Evolutionary conservation across 2,113 vertebrate species (phyloP).

Genomic region (Amia ocellicauda): DNA sequence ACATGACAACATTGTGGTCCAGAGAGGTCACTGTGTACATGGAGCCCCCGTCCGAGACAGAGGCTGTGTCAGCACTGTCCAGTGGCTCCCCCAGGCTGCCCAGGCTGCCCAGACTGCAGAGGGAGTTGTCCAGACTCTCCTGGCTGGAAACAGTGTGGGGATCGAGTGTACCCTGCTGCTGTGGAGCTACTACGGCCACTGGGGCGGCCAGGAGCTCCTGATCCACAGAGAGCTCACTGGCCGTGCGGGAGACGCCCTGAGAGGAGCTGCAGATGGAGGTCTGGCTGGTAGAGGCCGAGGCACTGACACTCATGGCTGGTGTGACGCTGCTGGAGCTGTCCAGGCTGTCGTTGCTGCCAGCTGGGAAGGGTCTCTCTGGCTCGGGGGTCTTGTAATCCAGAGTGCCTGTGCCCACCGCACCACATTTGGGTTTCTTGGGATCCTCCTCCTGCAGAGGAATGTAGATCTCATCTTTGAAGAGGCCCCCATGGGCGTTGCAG

Average conservation of each 20-base stretch:
- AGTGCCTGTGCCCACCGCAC: constrained; percentile 55
- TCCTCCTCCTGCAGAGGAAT: constrained; percentile 90
- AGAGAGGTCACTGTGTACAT: constrained; percentile 83
- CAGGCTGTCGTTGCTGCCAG: constrained; percentile 72
- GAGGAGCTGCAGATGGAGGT: constrained; percentile 89
- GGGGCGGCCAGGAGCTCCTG: constrained; percentile 71
- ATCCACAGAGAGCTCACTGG: constrained; percentile 82
- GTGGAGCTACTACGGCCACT: constrained; percentile 57
- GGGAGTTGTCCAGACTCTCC: constrained; percentile 89
- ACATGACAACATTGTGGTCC: constrained; percentile 72
- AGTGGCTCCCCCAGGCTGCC: constrained; percentile 86
- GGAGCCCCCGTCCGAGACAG: constrained; percentile 78
- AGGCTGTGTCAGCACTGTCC: constrained; percentile 77
- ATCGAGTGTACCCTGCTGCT: constrained; percentile 69
- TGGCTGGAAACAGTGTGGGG: constrained; percentile 87
- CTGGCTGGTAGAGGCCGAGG: constrained; percentile 89
- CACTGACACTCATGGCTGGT: constrained; percentile 83
- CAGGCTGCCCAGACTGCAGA: constrained; percentile 89
- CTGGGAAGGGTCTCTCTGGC: constrained; percentile 62
- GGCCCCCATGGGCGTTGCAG: constrained; percentile 89
- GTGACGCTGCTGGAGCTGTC: constrained; percentile 90
- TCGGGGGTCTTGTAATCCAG: constrained; percentile 68
- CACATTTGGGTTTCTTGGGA: constrained; percentile 75
- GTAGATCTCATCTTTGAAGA: constrained; percentile 95
- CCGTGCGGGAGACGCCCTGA: constrained; percentile 80